Conservation (phyloP, 2,113 vertebrate genomes). For the Rissa tridactyla region DNA sequence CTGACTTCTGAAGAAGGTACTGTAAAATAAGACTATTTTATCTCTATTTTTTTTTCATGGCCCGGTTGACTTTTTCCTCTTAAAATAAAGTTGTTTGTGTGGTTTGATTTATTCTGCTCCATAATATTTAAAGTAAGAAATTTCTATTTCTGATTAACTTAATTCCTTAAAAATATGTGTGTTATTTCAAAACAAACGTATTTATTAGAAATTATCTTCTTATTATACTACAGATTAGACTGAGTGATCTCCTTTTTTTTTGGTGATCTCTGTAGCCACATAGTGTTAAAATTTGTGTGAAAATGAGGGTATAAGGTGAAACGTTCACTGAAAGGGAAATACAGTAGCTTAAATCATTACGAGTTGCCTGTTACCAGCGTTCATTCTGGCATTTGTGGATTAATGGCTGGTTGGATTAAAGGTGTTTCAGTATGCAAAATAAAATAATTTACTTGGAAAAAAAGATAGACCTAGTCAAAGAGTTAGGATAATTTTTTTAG, state of each 20-base stretch:
- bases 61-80: neutral
- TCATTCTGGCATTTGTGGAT: constrained; percentile 5
- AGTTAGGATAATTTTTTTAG: neutral
- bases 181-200: neutral
- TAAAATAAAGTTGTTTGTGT: neutral
- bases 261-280: neutral
- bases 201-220: neutral
- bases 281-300: neutral
- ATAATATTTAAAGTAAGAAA: neutral
- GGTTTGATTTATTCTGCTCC: neutral
- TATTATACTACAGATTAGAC: neutral
- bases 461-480: neutral
- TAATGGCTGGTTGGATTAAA: neutral
- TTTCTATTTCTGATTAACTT: neutral
- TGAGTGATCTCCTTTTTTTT: neutral
- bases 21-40: neutral
- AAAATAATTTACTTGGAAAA: neutral
- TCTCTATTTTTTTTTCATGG: neutral
- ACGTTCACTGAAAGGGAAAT: neutral
- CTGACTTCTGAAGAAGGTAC: neutral
- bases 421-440: neutral
- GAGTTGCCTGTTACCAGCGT: neutral
- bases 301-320: neutral
- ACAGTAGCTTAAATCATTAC: neutral
- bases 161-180: neutral